Base-by-base conservation (phyloP, 2,797 vertebrate species). In the Cyprinodon diabolis region DNA sequence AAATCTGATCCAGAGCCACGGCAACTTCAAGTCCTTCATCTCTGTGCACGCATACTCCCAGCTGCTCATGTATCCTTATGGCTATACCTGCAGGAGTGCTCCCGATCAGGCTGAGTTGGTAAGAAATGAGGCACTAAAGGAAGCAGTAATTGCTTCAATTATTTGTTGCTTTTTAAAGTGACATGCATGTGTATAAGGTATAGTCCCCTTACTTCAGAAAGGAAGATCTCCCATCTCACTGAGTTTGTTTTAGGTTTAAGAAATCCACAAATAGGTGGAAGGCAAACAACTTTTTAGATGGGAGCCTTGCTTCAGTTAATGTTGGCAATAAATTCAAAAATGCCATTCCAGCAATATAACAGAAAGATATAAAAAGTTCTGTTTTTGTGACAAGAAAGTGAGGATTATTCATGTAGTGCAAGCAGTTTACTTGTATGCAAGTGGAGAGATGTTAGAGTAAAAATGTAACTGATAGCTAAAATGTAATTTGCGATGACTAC, bases 21-120 rank as follows among this genome's bases (percentile, higher is more conserved):
- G 96, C 0, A 95, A 96, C 69, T 78, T 97, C 86, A 95, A 90
- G 85, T 94, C 95, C 60, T 97, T 97, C 93, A 93, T 98, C 84
- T 97, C 96, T 25, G 91, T 98, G 52, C 97, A 98, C 75, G 94
- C 96, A 74, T 97, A 98, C 78, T 97, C 96, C 17, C 97, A 98
- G 89, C 94, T 97, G 69, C 95, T 98, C 83, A 95, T 98, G 95
- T 97, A 95, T 74, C 97, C 96, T 19, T 95, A 96, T 0, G 96
- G 96, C 14, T 97, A 96, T 43, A 89, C 79, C 55, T 96, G 96
- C 87, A 79, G 60, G 9, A n/a, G 77, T 0, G 74, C 92, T 0
- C 43, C 88, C 0, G 56, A 96, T 80, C 84, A 87, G 68, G 0
- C 76, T 0, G 96, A 98, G 83, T 93, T 98, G 94, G 97, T 98